Base-by-base conservation (phyloP, 2,797 vertebrate species). In the Lerista edwardsae region DNA sequence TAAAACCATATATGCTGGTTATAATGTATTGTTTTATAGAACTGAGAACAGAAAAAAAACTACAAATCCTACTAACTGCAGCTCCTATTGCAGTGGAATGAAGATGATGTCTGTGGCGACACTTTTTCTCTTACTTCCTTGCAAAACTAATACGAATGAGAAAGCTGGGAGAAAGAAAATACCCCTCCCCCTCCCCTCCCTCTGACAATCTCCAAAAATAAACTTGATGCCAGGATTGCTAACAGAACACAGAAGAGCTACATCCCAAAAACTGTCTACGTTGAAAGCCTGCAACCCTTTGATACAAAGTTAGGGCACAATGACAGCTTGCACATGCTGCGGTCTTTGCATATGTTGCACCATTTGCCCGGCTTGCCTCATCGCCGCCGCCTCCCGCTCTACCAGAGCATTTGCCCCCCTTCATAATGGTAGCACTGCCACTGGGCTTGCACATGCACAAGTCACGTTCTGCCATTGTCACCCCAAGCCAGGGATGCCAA, bases 1-100 rank as follows among this genome's bases (percentile, higher is more conserved):
- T 68, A 83, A 87, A 87, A 86, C 78, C 73, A 5, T 86, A 51
- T 80, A 62, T 47, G 80, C 44, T 84, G 91, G 88, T 76, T 84
- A 31, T 10, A 44, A 79, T 64, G 25, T 69, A 73, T 69, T 68
- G 17, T 73, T 71, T 71, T 39, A 68, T 31, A 79, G 79, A 61
- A 75, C 59, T 89, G 51, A 72, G 72, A 79, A 31, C 25, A 9
- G n/a, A 57, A 3, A 47, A 72, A 55, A 36, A 19, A 3, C 5
- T 9, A 72, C 76, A 81, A 39, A 75, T 41, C 2, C 10, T 25
- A 57, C 27, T 80, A 86, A 77, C 5, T 86, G 41, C 3, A 5
- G 2, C 78, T 80, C 69, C 75, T 83, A 12, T 17, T 4, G 31
- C 79, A 72, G 51, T 12, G 44, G 23, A 69, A 88, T 14, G 74